Conservation (phyloP, 2,888 invertebrate genomes). For the Drosophila neotestacea region DNA sequence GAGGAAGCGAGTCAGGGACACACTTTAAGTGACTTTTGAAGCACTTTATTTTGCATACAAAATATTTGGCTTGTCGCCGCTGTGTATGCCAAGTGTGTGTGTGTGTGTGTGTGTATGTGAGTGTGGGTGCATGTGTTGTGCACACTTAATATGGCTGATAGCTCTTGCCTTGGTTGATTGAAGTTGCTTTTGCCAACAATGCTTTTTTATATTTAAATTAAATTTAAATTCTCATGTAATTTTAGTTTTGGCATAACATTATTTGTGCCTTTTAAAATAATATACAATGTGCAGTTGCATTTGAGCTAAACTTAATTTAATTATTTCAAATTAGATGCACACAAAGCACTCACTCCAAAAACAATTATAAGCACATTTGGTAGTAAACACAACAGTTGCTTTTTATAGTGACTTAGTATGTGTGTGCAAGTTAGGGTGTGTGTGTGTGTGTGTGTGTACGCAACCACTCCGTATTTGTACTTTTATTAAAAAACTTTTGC, state of each 20-base stretch:
- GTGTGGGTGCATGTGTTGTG: slow-evolving; percentile 12
- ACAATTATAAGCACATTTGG: slow-evolving; percentile 42
- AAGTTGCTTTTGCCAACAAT: slow-evolving; percentile 11
- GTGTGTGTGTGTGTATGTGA: slow-evolving; percentile 6
- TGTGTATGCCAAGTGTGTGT: not conserved
- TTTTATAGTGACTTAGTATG: slow-evolving; percentile 50
- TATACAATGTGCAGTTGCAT: slow-evolving; percentile 1
- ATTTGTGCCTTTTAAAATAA: slow-evolving; percentile 2
- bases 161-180: slow-evolving; percentile 34
- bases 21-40: slow-evolving; percentile 79
- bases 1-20: slow-evolving; percentile 44
- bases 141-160: slow-evolving; percentile 42
- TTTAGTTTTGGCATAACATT: not conserved
- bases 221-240: slow-evolving; percentile 8
- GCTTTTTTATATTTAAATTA: not conserved
- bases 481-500: slow-evolving; percentile 79
- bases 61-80: slow-evolving; percentile 64
- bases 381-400: slow-evolving; percentile 57
- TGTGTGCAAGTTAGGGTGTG: not conserved
- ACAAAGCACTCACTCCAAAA: slow-evolving; percentile 36
- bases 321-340: slow-evolving; percentile 60
- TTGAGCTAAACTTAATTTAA: slow-evolving; percentile 48
- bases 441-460: slow-evolving; percentile 9
- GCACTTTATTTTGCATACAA: slow-evolving; percentile 80
- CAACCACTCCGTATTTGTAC: slow-evolving; percentile 64